Evolutionary conservation across 2,888 invertebrate species (phyloP).

Genomic region (Drosophila nigricruria): DNA sequence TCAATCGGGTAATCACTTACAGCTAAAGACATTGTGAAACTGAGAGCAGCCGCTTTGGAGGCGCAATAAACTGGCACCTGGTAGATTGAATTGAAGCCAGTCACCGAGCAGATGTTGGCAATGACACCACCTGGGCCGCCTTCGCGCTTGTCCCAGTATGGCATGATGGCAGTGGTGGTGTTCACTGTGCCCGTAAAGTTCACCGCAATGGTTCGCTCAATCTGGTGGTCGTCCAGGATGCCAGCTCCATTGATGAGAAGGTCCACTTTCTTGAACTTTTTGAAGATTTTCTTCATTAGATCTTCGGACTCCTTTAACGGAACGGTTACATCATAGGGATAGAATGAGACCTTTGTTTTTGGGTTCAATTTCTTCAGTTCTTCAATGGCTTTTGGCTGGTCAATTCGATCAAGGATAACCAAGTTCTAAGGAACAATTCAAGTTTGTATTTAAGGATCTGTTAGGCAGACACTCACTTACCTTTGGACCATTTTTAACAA

Average conservation of each 20-base stretch:
- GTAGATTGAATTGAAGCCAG: slow-evolving; percentile 76
- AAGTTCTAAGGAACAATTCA: slow-evolving; percentile 65
- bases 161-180: slow-evolving; percentile 79
- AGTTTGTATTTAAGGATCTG: neutral
- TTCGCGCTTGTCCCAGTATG: slow-evolving; percentile 84
- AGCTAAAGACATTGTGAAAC: slow-evolving; percentile 82
- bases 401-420: slow-evolving; percentile 70
- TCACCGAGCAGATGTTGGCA: slow-evolving; percentile 83
- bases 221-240: slow-evolving; percentile 72
- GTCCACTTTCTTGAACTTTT: slow-evolving; percentile 69
- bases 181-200: slow-evolving; percentile 79
- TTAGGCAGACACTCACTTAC: slow-evolving; percentile 16
- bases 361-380: slow-evolving; percentile 64
- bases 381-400: slow-evolving; percentile 62
- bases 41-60: slow-evolving; percentile 84
- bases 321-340: slow-evolving; percentile 72
- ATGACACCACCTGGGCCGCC: slow-evolving; percentile 85
- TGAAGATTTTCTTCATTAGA: slow-evolving; percentile 68
- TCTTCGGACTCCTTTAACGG: slow-evolving; percentile 63
- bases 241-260: slow-evolving; percentile 79
- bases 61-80: slow-evolving; percentile 84
- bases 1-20: slow-evolving; percentile 59
- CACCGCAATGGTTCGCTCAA: slow-evolving; percentile 71
- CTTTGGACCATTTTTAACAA: slow-evolving; percentile 60
- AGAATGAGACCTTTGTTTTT: slow-evolving; percentile 62